phyloP scores from a whole-genome alignment of 2,113 vertebrate genomes.

The Vulpes lagopus region DNA sequence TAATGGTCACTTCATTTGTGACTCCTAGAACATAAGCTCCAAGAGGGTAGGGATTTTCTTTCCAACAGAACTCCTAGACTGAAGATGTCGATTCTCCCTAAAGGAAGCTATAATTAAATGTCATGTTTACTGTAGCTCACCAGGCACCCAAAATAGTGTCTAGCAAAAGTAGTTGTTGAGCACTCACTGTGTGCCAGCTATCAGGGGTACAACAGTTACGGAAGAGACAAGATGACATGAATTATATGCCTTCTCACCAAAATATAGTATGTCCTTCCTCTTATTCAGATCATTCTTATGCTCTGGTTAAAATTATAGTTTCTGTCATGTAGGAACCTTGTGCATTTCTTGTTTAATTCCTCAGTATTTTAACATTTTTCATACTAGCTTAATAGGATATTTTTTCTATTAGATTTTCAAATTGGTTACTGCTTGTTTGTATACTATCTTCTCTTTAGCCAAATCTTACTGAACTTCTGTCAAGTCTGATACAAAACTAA shows the following conservation, averaged over 20 bases:
- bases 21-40: neutral
- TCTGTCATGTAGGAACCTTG: neutral
- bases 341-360: neutral
- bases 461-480: neutral
- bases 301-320: neutral
- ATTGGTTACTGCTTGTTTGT: neutral
- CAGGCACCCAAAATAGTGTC: neutral
- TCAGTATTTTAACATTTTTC: neutral
- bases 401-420: constrained; percentile 14
- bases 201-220: neutral
- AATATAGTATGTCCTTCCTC: neutral
- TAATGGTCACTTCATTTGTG: neutral
- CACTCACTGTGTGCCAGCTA: neutral
- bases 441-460: neutral
- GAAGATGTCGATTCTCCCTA: neutral
- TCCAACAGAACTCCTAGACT: neutral
- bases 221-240: neutral
- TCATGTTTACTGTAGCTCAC: neutral
- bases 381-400: neutral
- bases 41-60: neutral
- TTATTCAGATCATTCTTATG: neutral
- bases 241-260: neutral
- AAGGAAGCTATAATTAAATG: neutral
- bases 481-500: neutral
- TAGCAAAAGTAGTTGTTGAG: neutral